Evolutionary conservation across 2,797 vertebrate species (phyloP).

Genomic region (Sebastes dallii): DNA sequence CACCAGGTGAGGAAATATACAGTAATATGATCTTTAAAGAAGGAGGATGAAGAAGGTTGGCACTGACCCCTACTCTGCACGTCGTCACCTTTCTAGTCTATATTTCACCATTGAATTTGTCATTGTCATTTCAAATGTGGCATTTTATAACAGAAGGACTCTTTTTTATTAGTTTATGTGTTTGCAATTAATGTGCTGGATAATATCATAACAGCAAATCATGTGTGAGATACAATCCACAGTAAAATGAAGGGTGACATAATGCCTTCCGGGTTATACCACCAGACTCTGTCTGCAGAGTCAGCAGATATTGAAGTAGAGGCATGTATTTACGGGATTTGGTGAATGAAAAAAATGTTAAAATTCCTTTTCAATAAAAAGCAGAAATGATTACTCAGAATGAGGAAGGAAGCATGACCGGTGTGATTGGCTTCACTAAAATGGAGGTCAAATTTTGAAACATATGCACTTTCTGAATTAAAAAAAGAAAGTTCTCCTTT

Average conservation of each 20-base stretch:
- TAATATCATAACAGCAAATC: not conserved
- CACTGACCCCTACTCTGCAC: not conserved
- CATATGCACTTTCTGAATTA: not conserved
- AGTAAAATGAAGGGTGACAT: not conserved
- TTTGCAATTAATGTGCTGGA: not conserved
- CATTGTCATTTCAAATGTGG: not conserved
- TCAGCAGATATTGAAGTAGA: not conserved
- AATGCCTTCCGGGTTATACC: not conserved
- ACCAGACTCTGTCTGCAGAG: not conserved
- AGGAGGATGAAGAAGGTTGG: not conserved
- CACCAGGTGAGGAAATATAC: not conserved
- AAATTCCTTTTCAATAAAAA: constrained; percentile 14
- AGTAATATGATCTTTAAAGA: not conserved
- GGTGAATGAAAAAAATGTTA: not conserved
- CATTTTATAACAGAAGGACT: not conserved
- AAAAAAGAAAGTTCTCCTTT: not conserved
- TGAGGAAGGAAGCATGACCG: constrained; percentile 46
- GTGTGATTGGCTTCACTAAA: not conserved
- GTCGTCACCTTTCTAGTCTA: not conserved
- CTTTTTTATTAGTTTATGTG: not conserved
- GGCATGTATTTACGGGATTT: not conserved
- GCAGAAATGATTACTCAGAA: constrained; percentile 41
- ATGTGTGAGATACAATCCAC: not conserved
- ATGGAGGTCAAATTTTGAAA: not conserved
- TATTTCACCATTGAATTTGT: not conserved